Percentiles rank a stretch among this genome's conserved stretches.
phyloP scores from a whole-genome alignment of 2,113 vertebrate genomes.

The Syrrhaptes paradoxus region DNA sequence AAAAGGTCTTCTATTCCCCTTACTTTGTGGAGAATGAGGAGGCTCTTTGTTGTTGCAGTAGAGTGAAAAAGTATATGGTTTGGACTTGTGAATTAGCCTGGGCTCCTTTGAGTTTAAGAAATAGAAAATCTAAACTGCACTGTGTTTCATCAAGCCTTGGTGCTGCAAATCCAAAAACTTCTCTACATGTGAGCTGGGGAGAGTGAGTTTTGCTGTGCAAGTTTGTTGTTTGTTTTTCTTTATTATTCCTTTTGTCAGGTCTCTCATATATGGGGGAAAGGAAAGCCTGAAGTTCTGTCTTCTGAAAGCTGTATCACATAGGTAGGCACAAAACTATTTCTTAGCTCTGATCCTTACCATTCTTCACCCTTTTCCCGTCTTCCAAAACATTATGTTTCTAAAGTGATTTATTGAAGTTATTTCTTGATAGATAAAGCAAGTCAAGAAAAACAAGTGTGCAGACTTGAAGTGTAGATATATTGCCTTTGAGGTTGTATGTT shows the following conservation, averaged over 20 bases:
- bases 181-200: neutral
- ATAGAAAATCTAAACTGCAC: neutral
- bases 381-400: neutral
- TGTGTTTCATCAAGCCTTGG: neutral
- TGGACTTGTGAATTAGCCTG: neutral
- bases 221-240: neutral
- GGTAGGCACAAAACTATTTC: neutral
- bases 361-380: neutral
- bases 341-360: neutral
- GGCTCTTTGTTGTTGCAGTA: neutral
- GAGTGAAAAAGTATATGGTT: neutral
- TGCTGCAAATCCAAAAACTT: neutral
- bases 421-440: neutral
- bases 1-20: neutral
- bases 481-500: neutral
- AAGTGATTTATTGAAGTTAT: neutral
- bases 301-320: neutral
- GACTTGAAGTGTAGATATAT: neutral
- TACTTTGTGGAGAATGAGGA: neutral
- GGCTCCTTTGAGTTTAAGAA: neutral
- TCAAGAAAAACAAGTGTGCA: neutral
- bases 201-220: neutral
- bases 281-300: neutral
- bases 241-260: neutral
- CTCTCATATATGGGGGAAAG: neutral